These are phyloP conservation scores for Meliscaeva auricollis DNA, from an alignment of 2,888 invertebrate genomes.

Conservation along the genomic window DNA sequence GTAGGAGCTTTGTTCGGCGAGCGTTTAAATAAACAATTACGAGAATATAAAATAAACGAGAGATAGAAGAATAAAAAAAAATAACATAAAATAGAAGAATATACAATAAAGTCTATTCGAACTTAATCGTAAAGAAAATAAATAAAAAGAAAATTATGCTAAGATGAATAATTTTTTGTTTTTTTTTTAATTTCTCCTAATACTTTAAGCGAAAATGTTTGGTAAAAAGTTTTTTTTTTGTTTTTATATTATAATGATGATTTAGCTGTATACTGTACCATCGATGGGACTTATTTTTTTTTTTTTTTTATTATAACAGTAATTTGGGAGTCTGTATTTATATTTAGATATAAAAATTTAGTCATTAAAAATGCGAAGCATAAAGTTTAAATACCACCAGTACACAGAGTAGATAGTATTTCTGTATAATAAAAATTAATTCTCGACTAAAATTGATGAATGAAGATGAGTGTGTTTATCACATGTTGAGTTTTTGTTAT, in stretches of 20 bases:
- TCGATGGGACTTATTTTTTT: too few relatives aligned
- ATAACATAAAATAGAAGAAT: slow-evolving; percentile 13
- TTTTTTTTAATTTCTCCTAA: neutral
- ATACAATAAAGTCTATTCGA: slow-evolving; percentile 58
- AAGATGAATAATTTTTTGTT: slow-evolving; percentile 1
- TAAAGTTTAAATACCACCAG: neutral
- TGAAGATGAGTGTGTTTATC: too few relatives aligned
- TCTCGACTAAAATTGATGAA: too few relatives aligned
- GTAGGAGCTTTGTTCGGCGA: slow-evolving; percentile 31
- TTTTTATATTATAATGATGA: slow-evolving; percentile 90
- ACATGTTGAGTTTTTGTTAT: too few relatives aligned
- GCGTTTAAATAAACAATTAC: slow-evolving; percentile 72
- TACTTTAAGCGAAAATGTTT: neutral
- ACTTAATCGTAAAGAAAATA: slow-evolving; percentile 63
- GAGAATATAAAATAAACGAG: slow-evolving; percentile 54
- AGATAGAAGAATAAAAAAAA: slow-evolving; percentile 4
- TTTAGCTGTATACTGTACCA: too few relatives aligned
- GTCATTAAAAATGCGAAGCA: neutral
- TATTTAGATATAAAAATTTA: neutral
- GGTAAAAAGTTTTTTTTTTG: slow-evolving; percentile 28
- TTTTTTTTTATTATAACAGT: neutral
- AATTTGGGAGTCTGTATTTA: slow-evolving; percentile 27
- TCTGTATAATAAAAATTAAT: neutral
- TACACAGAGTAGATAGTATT: slow-evolving; percentile 7
- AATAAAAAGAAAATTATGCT: slow-evolving; percentile 56